These are phyloP conservation scores for Meloidogyne floridensis DNA, from an alignment of 1,140 invertebrate species.

Conservation along the genomic window DNA sequence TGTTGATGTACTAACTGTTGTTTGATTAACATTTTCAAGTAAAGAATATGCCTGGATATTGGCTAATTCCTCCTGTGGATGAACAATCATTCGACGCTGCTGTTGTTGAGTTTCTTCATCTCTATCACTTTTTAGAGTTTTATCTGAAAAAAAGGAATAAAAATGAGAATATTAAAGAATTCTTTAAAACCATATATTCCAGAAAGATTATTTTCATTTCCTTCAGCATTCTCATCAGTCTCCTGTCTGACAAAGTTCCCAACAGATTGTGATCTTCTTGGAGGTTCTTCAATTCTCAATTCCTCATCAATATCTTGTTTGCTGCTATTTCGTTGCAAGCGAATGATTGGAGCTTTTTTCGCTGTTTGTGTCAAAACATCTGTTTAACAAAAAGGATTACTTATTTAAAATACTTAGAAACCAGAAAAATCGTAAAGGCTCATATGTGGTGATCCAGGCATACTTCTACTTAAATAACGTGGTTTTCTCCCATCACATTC, in stretches of 20 bases:
- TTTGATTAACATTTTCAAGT: slow-evolving; percentile 2
- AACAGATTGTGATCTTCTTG: slow-evolving; percentile 8
- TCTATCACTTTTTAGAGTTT: neutral
- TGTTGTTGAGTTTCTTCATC: slow-evolving; percentile 4
- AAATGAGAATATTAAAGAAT: no score
- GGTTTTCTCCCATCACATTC: neutral
- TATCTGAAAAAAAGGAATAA: neutral
- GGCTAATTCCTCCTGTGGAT: slow-evolving; percentile 1
- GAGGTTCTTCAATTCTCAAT: neutral
- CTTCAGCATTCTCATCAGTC: neutral
- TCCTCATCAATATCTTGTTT: neutral
- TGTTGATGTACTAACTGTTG: neutral
- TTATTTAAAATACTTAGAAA: neutral
- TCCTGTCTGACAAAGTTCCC: neutral
- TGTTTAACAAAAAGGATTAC: neutral
- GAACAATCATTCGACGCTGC: neutral
- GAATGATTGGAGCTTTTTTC: neutral
- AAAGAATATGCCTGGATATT: slow-evolving; percentile 1
- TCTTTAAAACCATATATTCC: neutral
- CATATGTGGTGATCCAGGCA: slow-evolving; percentile 8
- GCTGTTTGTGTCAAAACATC: neutral
- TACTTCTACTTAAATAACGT: neutral
- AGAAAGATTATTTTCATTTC: neutral
- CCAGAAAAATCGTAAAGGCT: slow-evolving; percentile 4
- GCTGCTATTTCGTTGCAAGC: neutral